Percentiles rank a stretch among this genome's conserved stretches.
These are phyloP conservation scores for Lithodes maja DNA, from an alignment of 2,888 invertebrate species.

Conservation along the genomic window DNA sequence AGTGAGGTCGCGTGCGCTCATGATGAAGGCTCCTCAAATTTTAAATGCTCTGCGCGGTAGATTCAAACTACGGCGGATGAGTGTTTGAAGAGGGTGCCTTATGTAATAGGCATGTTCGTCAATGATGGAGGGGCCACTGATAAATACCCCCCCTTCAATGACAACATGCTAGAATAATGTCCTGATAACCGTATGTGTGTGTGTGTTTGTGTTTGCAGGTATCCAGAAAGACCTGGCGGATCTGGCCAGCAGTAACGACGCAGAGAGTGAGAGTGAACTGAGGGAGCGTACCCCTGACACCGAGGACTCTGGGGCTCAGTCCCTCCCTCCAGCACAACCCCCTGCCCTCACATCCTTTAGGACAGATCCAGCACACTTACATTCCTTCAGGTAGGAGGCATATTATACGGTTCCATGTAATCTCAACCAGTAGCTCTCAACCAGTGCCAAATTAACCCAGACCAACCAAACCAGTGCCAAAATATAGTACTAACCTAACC, in stretches of 20 bases:
- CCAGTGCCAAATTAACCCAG: no score
- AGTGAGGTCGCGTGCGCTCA: no score
- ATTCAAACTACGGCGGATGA: no score
- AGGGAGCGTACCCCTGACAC: constrained; percentile 68
- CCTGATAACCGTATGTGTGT: neutral
- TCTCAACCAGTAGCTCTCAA: no score
- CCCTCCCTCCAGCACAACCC: constrained; percentile 50
- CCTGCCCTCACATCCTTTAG: constrained; percentile 62
- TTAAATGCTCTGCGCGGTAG: no score
- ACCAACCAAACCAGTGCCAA: no score
- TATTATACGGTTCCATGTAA: neutral
- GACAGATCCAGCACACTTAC: constrained; percentile 55
- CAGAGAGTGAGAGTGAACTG: constrained; percentile 81
- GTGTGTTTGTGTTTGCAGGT: constrained; percentile 73
- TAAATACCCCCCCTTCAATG: no score
- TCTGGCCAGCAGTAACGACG: constrained; percentile 77
- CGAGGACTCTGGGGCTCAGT: constrained; percentile 61
- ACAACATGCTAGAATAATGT: neutral
- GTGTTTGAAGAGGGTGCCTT: no score
- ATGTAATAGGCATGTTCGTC: no score
- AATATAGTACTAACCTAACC: no score
- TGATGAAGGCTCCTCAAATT: no score
- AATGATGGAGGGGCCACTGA: no score
- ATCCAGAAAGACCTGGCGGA: constrained; percentile 77
- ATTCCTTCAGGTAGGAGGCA: constrained; percentile 59